These are phyloP conservation scores for Psittacus erithacus DNA, from an alignment of 2,113 vertebrate genomes.

Conservation along the genomic window DNA sequence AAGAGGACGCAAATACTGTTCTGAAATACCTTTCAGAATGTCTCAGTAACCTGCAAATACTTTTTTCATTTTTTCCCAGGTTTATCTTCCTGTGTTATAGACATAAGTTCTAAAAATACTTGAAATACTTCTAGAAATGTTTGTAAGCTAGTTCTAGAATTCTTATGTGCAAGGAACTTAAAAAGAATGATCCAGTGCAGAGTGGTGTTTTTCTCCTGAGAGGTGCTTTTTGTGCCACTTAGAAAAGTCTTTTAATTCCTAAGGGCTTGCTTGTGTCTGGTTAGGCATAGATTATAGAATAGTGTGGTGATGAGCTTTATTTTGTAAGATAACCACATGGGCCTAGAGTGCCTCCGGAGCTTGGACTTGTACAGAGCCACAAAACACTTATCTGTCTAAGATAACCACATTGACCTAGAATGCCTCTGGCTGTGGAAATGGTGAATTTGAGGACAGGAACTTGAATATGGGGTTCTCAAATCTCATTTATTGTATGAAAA, in stretches of 20 bases:
- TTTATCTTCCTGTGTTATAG: not conserved
- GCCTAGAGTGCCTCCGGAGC: conserved; percentile 17
- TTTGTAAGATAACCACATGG: conserved; percentile 44
- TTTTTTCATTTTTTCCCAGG: not conserved
- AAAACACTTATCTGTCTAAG: conserved; percentile 7
- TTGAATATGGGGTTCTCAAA: not conserved
- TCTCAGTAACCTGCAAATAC: not conserved
- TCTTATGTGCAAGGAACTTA: not conserved
- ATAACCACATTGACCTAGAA: conserved; percentile 28
- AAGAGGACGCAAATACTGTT: not conserved
- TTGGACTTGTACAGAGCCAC: not conserved
- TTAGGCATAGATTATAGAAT: conserved; percentile 15
- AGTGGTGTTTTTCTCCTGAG: not conserved
- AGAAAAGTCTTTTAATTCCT: conserved; percentile 15
- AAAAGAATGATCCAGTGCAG: not conserved
- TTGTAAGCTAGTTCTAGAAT: not conserved
- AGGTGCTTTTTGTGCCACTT: not conserved
- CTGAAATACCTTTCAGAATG: not conserved
- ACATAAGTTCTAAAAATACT: not conserved
- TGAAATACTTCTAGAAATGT: not conserved
- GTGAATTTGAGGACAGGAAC: not conserved
- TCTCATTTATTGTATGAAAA: not conserved
- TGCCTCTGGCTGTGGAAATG: conserved; percentile 17
- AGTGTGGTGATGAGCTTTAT: not conserved
- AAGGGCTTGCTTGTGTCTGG: conserved; percentile 9